phyloP scores from a whole-genome alignment of 2,797 vertebrate species.

The Clangula hyemalis region DNA sequence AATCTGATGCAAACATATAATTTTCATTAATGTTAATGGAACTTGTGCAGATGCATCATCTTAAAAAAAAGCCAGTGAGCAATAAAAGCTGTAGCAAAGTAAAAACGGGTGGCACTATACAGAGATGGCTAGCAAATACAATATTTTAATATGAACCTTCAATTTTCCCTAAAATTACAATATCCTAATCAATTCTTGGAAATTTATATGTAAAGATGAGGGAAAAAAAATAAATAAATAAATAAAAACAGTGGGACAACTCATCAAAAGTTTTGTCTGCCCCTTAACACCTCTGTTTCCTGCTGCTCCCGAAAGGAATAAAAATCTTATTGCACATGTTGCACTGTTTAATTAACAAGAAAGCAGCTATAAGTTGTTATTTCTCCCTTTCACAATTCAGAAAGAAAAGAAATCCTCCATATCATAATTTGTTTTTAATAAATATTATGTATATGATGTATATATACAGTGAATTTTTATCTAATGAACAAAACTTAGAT shows the following conservation, averaged over 20 bases:
- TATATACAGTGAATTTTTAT: neutral
- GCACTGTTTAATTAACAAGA: neutral
- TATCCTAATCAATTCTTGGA: neutral
- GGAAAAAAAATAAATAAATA: neutral
- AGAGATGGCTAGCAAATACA: neutral
- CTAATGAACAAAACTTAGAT: neutral
- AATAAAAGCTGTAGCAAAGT: neutral
- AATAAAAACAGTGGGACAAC: neutral
- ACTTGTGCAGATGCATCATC: neutral
- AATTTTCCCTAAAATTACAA: neutral
- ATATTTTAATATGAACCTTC: neutral
- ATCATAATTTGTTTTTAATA: neutral
- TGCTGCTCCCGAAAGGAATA: neutral
- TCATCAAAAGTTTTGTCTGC: neutral
- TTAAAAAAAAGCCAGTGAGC: neutral
- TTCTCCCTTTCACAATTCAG: neutral
- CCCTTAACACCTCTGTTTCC: neutral
- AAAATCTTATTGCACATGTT: neutral
- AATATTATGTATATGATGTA: neutral
- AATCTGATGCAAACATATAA: neutral
- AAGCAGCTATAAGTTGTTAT: neutral
- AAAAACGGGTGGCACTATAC: neutral
- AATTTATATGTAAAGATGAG: neutral
- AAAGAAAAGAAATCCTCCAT: neutral
- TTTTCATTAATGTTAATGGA: constrained; percentile 23